phyloP scores from a whole-genome alignment of 2,797 vertebrate species.

The Anableps anableps region DNA sequence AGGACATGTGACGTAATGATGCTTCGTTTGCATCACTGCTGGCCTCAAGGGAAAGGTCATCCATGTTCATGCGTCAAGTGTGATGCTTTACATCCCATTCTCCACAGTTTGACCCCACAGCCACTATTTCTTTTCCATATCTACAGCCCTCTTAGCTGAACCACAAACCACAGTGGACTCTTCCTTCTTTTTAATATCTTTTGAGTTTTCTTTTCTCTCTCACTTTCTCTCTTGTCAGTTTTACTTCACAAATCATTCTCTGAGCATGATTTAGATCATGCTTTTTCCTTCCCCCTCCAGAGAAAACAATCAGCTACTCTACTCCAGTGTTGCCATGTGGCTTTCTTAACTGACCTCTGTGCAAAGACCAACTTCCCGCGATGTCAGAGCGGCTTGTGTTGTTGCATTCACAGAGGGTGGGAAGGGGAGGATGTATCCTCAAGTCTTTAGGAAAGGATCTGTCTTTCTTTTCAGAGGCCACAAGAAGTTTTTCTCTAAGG shows the following conservation, averaged over 20 bases:
- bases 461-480: constrained; percentile 62
- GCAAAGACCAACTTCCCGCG: constrained; percentile 79
- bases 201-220: constrained; percentile 5
- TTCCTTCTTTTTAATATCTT: constrained; percentile 17
- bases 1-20: constrained; percentile 34
- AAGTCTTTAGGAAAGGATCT: constrained; percentile 38
- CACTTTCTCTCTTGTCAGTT: constrained; percentile 41
- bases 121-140: constrained; percentile 40
- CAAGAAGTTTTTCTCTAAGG: constrained; percentile 71
- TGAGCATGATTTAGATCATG: constrained; percentile 44
- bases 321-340: constrained; percentile 63
- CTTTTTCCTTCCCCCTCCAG: constrained; percentile 50
- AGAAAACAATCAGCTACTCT: constrained; percentile 67
- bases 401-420: constrained; percentile 55
- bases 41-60: constrained; percentile 52
- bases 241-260: constrained; percentile 40
- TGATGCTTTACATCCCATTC: constrained; percentile 52
- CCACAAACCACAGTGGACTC: constrained; percentile 52
- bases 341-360: constrained; percentile 59
- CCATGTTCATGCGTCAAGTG: constrained; percentile 47
- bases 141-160: constrained; percentile 35
- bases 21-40: constrained; percentile 32
- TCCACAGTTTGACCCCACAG: constrained; percentile 58
- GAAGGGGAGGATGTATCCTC: constrained; percentile 56
- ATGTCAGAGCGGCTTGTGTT: constrained; percentile 73